Evolutionary conservation across 2,113 vertebrate genomes (phyloP).

Genomic region (Perognathus longimembris): DNA sequence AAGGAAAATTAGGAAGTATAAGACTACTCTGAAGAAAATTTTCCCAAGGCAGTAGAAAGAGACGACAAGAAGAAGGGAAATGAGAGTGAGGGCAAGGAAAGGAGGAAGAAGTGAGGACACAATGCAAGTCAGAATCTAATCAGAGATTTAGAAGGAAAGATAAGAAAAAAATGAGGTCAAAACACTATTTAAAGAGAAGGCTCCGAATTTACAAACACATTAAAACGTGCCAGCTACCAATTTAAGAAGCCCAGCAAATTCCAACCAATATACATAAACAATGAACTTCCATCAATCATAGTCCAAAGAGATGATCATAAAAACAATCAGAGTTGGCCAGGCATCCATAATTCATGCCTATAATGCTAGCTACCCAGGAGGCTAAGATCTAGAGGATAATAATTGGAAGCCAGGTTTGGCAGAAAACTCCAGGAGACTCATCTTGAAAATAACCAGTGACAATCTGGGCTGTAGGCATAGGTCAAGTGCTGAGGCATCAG

Average conservation of each 20-base stretch:
- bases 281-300: not conserved
- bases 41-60: not conserved
- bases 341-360: no score
- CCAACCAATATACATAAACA: not conserved
- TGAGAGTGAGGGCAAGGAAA: accelerated
- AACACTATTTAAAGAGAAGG: not conserved
- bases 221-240: not conserved
- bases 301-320: not conserved
- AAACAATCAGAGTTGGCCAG: not conserved
- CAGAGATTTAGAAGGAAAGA: not conserved
- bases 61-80: not conserved
- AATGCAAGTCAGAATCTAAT: not conserved
- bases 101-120: accelerated
- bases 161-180: not conserved
- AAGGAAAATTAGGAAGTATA: not conserved
- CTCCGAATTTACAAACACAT: not conserved
- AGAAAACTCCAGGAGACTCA: no score
- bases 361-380: no score
- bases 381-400: no score
- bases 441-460: no score
- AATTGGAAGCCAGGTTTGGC: no score
- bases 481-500: no score
- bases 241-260: not conserved
- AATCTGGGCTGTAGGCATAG: no score
- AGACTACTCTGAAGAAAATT: not conserved